phyloP scores from a whole-genome alignment of 2,888 invertebrate genomes.

The Salpingus planirostris region DNA sequence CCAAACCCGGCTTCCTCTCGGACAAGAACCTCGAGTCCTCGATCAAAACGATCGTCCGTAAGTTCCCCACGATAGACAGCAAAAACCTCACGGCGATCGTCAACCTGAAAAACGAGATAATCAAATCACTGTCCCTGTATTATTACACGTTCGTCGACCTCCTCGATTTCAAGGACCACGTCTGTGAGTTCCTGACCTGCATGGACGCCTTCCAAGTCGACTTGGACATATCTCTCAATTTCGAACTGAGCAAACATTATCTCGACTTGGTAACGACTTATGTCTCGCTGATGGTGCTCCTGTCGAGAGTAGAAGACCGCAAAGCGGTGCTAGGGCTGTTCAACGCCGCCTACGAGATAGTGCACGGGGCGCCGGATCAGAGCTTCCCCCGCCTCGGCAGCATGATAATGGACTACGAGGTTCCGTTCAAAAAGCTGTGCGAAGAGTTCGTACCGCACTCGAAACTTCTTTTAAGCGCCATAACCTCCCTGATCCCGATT shows the following conservation, averaged over 20 bases:
- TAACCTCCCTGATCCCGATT: conserved; percentile 79
- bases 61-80: conserved; percentile 92
- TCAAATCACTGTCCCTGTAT: conserved; percentile 92
- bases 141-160: conserved; percentile 99
- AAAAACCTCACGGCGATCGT: conserved; percentile 84
- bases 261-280: conserved; percentile 91
- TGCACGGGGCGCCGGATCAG: conserved; percentile 75
- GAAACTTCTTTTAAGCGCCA: conserved; percentile 73
- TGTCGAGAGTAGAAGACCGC: conserved; percentile 96
- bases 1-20: conserved; percentile 93
- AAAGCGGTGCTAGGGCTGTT: conserved; percentile 95
- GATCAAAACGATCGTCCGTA: conserved; percentile 87
- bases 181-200: conserved; percentile 81
- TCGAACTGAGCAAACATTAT: conserved; percentile 92
- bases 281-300: conserved; percentile 89
- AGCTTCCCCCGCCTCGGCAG: conserved; percentile 95
- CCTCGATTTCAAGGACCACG: conserved; percentile 93
- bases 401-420: conserved; percentile 96
- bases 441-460: conserved; percentile 96
- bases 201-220: conserved; percentile 96
- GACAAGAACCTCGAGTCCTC: conserved; percentile 96
- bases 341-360: conserved; percentile 96
- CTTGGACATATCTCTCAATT: conserved; percentile 91
- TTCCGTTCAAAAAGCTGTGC: conserved; percentile 86
- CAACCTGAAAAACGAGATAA: conserved; percentile 84